Base-by-base conservation (phyloP, 1,140 invertebrate species). In the Drosophila sulfurigaster region DNA sequence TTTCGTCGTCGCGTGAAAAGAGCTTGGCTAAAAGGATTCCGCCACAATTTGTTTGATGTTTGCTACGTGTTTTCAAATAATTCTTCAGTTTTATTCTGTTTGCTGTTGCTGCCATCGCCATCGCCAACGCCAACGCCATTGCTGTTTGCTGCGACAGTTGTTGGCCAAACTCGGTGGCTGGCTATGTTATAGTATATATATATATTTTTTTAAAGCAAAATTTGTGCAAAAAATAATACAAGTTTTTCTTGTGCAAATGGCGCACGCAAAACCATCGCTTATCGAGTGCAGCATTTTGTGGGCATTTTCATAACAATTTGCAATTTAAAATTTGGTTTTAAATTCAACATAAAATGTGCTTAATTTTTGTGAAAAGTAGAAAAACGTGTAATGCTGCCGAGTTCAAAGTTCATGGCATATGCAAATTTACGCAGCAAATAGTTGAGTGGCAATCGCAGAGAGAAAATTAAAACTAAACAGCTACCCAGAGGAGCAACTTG, bases 41-140 rank as follows among this genome's bases (percentile, higher is more conserved):
- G 83, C 85, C 81, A 76, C 85, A 88, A 88, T 88, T 88, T 88
- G 83, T 88, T 88, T 88, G 83, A 88, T 88, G 83, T 88, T 89
- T 88, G 83, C 85, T 88, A 88, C 83, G 83, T 88, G 83, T 88
- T 89, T 83, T 80, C 69, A 83, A 88, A 88, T 83, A 88, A 80
- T 88, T 73, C 81, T 58, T 38, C 65, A 82, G 77, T 78, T 78
- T 62, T 69, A 64, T 71, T 43, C 59, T 75, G 65, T 65, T 69
- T 75, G 60, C 62, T 43, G 25, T 43, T 52, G 41, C 16, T 43
- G 15, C 20, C 16, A 7, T 58, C 68, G 46, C 54, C 35, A 20
- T 35, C 45, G 30, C 28, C 15, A 49, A 16, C 45, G 35, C 25
- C 16, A 3, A 35, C 5, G 20, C 45, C 20, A 13, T 7, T 16